Evolutionary conservation across 2,888 invertebrate genomes (phyloP).

Genomic region (Drosophila parthenogenetica): DNA sequence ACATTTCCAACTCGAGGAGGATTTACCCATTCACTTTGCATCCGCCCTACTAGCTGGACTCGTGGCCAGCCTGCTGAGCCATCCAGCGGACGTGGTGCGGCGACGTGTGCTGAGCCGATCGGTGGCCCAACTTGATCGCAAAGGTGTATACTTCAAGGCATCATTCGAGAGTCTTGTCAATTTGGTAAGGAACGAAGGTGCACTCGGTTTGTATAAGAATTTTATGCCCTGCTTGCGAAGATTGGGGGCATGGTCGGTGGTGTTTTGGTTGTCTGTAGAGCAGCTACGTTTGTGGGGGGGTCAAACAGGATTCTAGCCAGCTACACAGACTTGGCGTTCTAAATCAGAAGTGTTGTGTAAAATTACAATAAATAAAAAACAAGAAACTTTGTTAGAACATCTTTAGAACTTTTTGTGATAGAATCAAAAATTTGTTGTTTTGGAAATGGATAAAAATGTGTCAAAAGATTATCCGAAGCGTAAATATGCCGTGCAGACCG

Average conservation of each 20-base stretch:
- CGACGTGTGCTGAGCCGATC: slow-evolving; percentile 62
- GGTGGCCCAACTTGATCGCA: slow-evolving; percentile 70
- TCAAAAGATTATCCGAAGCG: slow-evolving; percentile 8
- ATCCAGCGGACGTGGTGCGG: slow-evolving; percentile 64
- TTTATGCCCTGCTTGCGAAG: slow-evolving; percentile 95
- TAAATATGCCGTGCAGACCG: neutral
- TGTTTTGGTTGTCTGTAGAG: slow-evolving; percentile 96
- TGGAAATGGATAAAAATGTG: slow-evolving; percentile 15
- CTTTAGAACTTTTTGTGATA: neutral
- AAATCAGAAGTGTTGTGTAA: neutral
- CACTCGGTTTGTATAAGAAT: slow-evolving; percentile 93
- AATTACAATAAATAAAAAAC: neutral
- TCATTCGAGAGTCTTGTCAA: slow-evolving; percentile 93
- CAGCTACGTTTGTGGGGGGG: slow-evolving; percentile 89
- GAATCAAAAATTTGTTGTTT: neutral
- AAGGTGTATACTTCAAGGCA: slow-evolving; percentile 91
- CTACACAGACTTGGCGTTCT: too few relatives aligned
- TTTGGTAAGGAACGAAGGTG: slow-evolving; percentile 92
- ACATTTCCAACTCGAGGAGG: slow-evolving; percentile 35
- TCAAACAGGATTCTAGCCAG: slow-evolving; percentile 80
- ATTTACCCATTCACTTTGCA: slow-evolving; percentile 33
- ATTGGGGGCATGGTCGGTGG: slow-evolving; percentile 96
- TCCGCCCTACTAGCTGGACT: slow-evolving; percentile 59
- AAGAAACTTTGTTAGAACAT: neutral
- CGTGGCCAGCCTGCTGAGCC: slow-evolving; percentile 53